Base-by-base conservation (phyloP, 2,113 vertebrate species). In the Centropus unirufus region DNA sequence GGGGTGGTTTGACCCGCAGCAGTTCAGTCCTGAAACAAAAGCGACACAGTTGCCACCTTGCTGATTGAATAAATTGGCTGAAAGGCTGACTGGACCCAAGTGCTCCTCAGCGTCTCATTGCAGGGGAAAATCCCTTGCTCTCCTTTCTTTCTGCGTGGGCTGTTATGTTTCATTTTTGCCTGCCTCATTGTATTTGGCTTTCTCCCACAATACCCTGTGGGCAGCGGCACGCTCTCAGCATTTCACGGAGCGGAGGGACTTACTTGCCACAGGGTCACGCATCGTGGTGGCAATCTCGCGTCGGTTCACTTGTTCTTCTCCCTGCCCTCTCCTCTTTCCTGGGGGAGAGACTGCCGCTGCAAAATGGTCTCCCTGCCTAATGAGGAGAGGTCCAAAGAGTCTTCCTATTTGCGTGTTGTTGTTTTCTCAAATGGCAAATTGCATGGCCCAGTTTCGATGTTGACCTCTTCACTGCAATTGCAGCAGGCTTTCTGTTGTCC, bases 1-100 rank as follows among this genome's bases (percentile, higher is more conserved):
- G 32, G 80, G 92, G 88, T 90, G 78, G 76, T 61, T 52, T 93
- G 93, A 92, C 93, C 92, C 3, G 8, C 74, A 83, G 82, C 76
- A 69, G 73, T 54, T 88, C 62, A 51, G 77, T 59, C 80, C 85
- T 90, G 89, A 95, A 96, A 94, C 91, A 82, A 89, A 94, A 91
- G 83, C 2, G 59, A 87, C 7, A 0, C 64, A 67, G 17, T 96
- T 87, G 83, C 89, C 96, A 96, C 96, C 90, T 94, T 40, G 82
- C 91, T 95, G 92, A 97, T 95, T 94, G 94, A 93, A 91, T 87
- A 96, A 96, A 97, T 96, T 96, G 96, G 93, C 94, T 95, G 84
- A 91, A 96, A 93, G 91, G 74, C 84, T 80, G 92, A 29, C 69
- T 0, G 10, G 66, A 73, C 83, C 29, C 6, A 72, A 86, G 73